Evolutionary conservation across 2,113 vertebrate genomes (phyloP).

Genomic region (Heliornis fulica): DNA sequence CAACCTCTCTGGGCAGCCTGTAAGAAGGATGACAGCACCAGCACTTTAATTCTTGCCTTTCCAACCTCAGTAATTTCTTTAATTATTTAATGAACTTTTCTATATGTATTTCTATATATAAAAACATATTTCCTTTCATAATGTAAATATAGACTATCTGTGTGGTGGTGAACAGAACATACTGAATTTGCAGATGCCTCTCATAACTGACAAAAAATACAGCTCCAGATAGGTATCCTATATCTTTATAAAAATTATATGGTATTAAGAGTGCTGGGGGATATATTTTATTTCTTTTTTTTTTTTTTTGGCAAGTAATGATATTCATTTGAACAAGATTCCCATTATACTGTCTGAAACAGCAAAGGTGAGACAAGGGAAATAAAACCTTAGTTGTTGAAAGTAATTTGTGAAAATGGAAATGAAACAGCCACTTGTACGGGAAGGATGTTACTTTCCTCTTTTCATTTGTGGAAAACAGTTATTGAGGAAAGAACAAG

Average conservation of each 20-base stretch:
- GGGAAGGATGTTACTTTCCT: neutral
- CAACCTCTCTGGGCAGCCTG: too few species aligned
- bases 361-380: neutral
- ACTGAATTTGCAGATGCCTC: neutral
- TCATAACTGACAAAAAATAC: neutral
- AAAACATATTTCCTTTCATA: neutral
- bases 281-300: rapidly evolving
- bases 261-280: neutral
- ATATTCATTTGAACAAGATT: neutral
- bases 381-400: neutral
- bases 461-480: neutral
- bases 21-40: too few species aligned
- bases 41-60: neutral
- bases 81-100: neutral
- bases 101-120: neutral
- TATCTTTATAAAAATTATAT: neutral
- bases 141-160: neutral
- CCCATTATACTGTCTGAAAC: neutral
- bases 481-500: neutral
- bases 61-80: neutral
- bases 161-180: neutral
- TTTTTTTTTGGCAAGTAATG: neutral
- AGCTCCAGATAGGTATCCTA: neutral
- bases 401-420: neutral
- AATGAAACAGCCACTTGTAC: neutral